Percentiles rank a stretch among this genome's conserved stretches.
Evolutionary conservation across 2,797 vertebrate species (phyloP).

Genomic region (Ceyx erithaca): DNA sequence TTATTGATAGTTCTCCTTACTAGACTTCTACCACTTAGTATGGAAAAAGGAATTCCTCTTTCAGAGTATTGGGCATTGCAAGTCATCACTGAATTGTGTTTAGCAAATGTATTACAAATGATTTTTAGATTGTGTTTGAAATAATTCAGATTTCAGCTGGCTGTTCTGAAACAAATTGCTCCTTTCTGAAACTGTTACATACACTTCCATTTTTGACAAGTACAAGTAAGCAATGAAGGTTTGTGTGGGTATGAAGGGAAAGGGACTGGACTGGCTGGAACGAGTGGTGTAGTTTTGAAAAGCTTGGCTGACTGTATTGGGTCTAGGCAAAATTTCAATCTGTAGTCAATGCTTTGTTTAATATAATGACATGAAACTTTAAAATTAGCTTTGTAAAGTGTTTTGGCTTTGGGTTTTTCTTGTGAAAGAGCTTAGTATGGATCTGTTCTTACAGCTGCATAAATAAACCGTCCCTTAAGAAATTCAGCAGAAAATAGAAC

Average conservation of each 20-base stretch:
- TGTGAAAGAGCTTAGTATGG: neutral
- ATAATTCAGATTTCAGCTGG: neutral
- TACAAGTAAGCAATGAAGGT: neutral
- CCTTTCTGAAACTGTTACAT: neutral
- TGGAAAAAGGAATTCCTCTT: neutral
- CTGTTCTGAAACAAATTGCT: neutral
- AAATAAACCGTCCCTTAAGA: neutral
- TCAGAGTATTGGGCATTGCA: neutral
- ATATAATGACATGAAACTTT: neutral
- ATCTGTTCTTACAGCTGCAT: neutral
- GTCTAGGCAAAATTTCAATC: neutral
- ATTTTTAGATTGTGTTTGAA: neutral
- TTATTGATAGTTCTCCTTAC: neutral
- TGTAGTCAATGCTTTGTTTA: neutral
- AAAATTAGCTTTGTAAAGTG: neutral
- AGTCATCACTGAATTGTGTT: neutral
- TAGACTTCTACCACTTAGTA: neutral
- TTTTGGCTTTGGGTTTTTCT: neutral
- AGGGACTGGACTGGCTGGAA: neutral
- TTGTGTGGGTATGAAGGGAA: neutral
- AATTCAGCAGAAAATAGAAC: neutral
- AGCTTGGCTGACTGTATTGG: rapidly evolving
- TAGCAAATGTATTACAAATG: neutral
- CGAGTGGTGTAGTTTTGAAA: neutral
- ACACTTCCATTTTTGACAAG: neutral